Conservation (phyloP, 2,113 vertebrate species). For the Pogonocichla stellata region DNA sequence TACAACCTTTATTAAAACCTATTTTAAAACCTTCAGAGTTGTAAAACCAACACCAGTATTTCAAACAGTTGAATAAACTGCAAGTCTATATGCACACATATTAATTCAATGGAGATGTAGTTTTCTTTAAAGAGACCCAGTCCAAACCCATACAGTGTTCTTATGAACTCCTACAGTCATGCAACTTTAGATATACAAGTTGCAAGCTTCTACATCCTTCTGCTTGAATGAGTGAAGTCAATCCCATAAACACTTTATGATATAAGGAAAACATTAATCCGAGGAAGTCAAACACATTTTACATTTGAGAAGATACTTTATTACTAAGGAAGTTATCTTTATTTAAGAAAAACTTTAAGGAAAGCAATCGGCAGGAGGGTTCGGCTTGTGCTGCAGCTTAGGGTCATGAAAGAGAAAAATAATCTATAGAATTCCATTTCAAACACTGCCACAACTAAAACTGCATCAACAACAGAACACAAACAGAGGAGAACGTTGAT, state of each 20-base stretch:
- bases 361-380: background rate
- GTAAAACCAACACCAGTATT: background rate
- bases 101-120: background rate
- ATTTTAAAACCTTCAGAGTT: background rate
- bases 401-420: background rate
- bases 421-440: background rate
- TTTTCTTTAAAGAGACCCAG: background rate
- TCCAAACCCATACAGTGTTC: background rate
- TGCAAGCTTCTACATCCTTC: background rate
- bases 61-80: background rate
- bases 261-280: background rate
- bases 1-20: background rate
- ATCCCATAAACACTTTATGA: background rate
- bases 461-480: background rate
- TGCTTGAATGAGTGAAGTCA: background rate
- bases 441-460: background rate
- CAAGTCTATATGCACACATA: background rate
- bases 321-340: background rate
- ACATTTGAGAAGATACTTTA: background rate
- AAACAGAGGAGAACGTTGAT: background rate
- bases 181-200: background rate
- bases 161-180: background rate
- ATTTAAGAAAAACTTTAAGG: background rate
- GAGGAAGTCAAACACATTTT: background rate
- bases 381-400: background rate